These are phyloP conservation scores for Chroicocephalus ridibundus DNA, from an alignment of 2,113 vertebrate species.

Conservation along the genomic window DNA sequence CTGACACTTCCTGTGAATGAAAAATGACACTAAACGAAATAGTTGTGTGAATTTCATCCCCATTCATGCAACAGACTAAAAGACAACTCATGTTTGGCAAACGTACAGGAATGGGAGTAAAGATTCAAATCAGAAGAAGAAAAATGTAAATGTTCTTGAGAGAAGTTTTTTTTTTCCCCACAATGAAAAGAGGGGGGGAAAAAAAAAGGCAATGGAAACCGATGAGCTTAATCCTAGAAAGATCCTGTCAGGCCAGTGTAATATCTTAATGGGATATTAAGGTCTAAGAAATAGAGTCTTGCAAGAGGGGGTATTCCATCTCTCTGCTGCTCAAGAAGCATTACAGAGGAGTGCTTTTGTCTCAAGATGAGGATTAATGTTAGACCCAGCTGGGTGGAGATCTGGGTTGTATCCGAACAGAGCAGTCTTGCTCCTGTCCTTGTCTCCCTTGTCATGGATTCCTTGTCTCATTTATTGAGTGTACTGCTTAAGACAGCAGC, in stretches of 20 bases:
- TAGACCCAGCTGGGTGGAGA: not conserved
- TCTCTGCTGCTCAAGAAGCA: not conserved
- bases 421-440: not conserved
- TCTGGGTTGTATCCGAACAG: not conserved
- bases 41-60: not conserved
- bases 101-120: not conserved
- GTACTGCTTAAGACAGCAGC: not conserved
- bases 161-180: not conserved
- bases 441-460: not conserved
- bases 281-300: not conserved
- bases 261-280: not conserved
- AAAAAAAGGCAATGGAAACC: not conserved
- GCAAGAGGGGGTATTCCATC: not conserved
- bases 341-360: not conserved
- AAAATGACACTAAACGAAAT: not conserved
- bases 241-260: not conserved
- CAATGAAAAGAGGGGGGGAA: not conserved
- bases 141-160: not conserved
- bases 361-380: not conserved
- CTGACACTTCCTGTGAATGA: constrained; percentile 8
- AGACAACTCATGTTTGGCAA: constrained; percentile 31
- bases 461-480: not conserved
- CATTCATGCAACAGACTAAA: not conserved
- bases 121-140: not conserved
- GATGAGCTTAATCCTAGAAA: not conserved